Conservation (phyloP, 2,113 vertebrate species). For the Myrmecophaga tridactyla region DNA sequence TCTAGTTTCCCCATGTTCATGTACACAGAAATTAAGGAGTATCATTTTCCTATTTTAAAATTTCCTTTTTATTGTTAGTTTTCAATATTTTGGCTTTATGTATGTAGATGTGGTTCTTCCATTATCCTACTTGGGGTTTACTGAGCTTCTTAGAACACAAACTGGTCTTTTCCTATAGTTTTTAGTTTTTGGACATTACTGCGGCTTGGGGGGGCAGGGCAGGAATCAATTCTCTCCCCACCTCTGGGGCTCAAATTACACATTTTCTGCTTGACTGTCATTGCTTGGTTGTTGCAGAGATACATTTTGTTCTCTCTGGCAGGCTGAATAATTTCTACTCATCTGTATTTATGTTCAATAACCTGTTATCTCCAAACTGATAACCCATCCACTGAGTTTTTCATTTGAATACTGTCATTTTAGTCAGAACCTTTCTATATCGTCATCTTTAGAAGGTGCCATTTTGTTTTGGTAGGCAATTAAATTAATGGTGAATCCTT, state of each 20-base stretch:
- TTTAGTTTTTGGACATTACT: not conserved
- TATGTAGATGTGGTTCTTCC: not conserved
- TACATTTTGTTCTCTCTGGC: not conserved
- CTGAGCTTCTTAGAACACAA: not conserved
- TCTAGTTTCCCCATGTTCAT: not conserved
- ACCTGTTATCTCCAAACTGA: not conserved
- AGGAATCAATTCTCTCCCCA: not conserved
- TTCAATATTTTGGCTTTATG: not conserved
- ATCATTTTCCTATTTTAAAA: not conserved
- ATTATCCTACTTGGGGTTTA: not conserved
- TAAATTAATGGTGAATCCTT: constrained; percentile 15
- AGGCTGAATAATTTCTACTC: not conserved
- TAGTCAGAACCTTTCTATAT: not conserved
- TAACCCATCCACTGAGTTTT: not conserved
- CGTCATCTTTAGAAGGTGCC: not conserved
- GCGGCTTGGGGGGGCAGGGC: too few species aligned
- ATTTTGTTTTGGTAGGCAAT: not conserved
- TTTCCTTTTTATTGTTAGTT: not conserved
- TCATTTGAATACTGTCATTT: not conserved
- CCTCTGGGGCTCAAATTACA: not conserved
- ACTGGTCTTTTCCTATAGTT: not conserved
- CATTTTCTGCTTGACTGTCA: not conserved
- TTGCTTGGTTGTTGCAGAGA: not conserved
- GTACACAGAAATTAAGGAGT: not conserved
- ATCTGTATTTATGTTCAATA: not conserved